Evolutionary conservation across 2,888 invertebrate genomes (phyloP).

Genomic region (Platycheirus albimanus): DNA sequence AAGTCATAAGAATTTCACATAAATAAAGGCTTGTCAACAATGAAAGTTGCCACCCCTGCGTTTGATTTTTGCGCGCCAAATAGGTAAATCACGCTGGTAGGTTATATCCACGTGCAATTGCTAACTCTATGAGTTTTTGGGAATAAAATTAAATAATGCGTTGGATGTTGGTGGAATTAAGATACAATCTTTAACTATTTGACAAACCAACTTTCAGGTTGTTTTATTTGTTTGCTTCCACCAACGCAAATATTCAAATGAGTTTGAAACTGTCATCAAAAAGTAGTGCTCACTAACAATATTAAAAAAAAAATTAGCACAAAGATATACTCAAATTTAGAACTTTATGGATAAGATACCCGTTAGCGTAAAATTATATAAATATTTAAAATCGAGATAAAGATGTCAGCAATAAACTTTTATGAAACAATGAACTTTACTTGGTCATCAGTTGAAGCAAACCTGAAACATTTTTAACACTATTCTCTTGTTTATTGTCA

Average conservation of each 20-base stretch:
- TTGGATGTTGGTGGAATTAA: too few relatives aligned
- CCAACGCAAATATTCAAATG: slow-evolving; percentile 6
- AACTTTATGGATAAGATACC: neutral
- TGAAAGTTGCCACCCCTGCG: neutral
- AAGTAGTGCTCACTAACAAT: neutral
- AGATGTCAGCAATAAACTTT: neutral
- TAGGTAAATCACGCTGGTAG: neutral
- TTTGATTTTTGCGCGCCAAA: slow-evolving; percentile 18
- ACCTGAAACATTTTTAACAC: neutral
- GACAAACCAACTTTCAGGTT: neutral
- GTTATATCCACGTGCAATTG: slow-evolving; percentile 30
- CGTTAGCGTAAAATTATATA: neutral
- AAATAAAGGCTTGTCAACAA: neutral
- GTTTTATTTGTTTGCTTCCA: neutral
- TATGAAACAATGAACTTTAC: neutral
- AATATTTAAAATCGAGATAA: neutral
- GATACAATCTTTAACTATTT: too few relatives aligned
- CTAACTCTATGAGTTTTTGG: neutral
- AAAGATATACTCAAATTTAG: neutral
- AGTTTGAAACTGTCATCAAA: neutral
- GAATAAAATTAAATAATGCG: neutral
- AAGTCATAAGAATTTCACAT: slow-evolving; percentile 16
- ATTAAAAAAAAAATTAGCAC: neutral
- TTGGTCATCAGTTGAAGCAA: slow-evolving; percentile 1
- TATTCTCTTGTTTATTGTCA: too few relatives aligned